Percentiles rank a stretch among this genome's conserved stretches.
Conservation (phyloP, 2,888 invertebrate genomes). For the Thera britannica region DNA sequence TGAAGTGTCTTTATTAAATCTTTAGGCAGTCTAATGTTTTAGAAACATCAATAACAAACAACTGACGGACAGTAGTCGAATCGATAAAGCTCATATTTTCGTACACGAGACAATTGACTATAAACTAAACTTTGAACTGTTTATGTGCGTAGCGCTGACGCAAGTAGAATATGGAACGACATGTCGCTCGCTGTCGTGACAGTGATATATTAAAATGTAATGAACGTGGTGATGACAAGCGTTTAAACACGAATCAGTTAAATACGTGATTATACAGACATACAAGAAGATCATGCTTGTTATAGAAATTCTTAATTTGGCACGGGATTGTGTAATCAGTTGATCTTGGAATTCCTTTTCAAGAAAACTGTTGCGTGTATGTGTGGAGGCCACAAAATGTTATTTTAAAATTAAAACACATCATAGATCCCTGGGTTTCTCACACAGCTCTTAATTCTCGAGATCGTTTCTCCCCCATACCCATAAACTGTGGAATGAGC, state of each 20-base stretch:
- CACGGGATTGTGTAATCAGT: background rate
- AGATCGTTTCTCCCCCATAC: too few relatives aligned
- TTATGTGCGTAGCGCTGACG: slow-evolving; percentile 19
- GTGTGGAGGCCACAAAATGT: background rate
- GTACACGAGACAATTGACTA: slow-evolving; percentile 1
- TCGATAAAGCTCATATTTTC: background rate
- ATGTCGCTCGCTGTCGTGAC: slow-evolving; percentile 18
- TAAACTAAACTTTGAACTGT: slow-evolving; percentile 12
- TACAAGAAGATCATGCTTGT: slow-evolving; percentile 5
- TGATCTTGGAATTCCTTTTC: background rate
- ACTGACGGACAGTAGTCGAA: background rate
- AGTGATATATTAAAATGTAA: slow-evolving; percentile 36
- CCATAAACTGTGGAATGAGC: too few relatives aligned
- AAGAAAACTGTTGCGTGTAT: background rate
- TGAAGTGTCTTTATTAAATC: too few relatives aligned
- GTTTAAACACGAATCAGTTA: slow-evolving; percentile 14
- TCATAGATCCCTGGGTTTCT: too few relatives aligned
- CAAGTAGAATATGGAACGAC: slow-evolving; percentile 10
- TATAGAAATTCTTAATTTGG: background rate
- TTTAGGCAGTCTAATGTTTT: background rate
- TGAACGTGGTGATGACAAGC: slow-evolving; percentile 25
- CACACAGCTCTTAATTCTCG: too few relatives aligned
- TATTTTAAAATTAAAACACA: slow-evolving; percentile 4
- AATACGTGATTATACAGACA: slow-evolving; percentile 13
- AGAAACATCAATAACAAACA: background rate